A percentile compares a stretch with the other conserved stretches of the same genome.
Conservation (phyloP, 1,140 invertebrate genomes). For the Pseudomyrmex sp. region DNA sequence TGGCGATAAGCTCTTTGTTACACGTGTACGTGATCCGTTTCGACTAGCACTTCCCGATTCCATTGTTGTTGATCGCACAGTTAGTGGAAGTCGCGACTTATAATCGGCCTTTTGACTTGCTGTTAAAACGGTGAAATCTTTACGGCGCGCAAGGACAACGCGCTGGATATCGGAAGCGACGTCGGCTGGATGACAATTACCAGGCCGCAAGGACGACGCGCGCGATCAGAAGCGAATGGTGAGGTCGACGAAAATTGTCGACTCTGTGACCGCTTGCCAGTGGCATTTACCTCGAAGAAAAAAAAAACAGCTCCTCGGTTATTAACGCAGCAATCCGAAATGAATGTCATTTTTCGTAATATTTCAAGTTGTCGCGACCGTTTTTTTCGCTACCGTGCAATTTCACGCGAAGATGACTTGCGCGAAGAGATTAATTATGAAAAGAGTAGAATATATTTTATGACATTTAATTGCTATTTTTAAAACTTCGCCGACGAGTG, state of each 20-base stretch:
- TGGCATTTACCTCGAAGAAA: neutral
- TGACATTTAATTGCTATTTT: neutral
- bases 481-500: neutral
- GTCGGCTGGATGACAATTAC: constrained; percentile 32
- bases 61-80: too few relatives aligned
- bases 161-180: constrained; percentile 13
- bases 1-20: neutral
- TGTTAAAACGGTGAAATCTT: constrained; percentile 23
- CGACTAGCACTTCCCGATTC: constrained; percentile 10
- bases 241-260: constrained; percentile 25
- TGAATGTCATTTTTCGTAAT: constrained; percentile 7
- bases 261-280: neutral
- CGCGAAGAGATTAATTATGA: neutral
- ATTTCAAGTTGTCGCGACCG: neutral
- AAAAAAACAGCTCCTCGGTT: neutral
- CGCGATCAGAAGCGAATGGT: neutral
- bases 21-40: constrained; percentile 41
- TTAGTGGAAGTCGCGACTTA: neutral
- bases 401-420: neutral
- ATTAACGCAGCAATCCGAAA: neutral
- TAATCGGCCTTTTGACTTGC: neutral
- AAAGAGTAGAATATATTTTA: neutral
- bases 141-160: constrained; percentile 25
- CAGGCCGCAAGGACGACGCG: neutral
- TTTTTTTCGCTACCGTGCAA: too few relatives aligned